phyloP scores from a whole-genome alignment of 2,113 vertebrate species.

The Micronycteris hirsuta region DNA sequence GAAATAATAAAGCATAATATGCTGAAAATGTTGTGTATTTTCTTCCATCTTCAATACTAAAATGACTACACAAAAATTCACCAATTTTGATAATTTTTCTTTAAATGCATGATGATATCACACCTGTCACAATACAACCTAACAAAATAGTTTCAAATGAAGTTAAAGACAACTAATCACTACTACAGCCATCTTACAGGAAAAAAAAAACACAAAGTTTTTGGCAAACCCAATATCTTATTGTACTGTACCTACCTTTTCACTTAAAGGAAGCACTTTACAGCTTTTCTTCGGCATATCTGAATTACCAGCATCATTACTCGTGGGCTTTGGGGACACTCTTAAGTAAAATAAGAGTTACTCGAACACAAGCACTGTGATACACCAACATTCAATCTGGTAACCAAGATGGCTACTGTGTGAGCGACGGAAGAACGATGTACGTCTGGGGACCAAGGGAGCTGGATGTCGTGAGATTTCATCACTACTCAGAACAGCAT shows the following conservation, averaged over 20 bases:
- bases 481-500: not conserved
- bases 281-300: not conserved
- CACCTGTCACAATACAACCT: no score
- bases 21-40: no score
- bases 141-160: no score
- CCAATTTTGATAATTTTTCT: no score
- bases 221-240: not conserved
- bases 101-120: no score
- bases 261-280: not conserved
- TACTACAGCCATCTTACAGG: no score
- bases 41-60: no score
- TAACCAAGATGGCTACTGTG: not conserved
- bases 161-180: no score
- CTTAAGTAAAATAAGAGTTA: not conserved
- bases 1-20: no score
- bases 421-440: accelerated
- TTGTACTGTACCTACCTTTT: not conserved
- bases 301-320: not conserved
- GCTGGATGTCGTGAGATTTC: not conserved
- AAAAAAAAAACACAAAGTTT: no score
- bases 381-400: no score
- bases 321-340: not conserved
- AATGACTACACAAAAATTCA: no score
- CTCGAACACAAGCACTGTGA: not conserved
- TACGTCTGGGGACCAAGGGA: not conserved